phyloP scores from a whole-genome alignment of 2,888 invertebrate species.

The Odontocerum albicorne region DNA sequence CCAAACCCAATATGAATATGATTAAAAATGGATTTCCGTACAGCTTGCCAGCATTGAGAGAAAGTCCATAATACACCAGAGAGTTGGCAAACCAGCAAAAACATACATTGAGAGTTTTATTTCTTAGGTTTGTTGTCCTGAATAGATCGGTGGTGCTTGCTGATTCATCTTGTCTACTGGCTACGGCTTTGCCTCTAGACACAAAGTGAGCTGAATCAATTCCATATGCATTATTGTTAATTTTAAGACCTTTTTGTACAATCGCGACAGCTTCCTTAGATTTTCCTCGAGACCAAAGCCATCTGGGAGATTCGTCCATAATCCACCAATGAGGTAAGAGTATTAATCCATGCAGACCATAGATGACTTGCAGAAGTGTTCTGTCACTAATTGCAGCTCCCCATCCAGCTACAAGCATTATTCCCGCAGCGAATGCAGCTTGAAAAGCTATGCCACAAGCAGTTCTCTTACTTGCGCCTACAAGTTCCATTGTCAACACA shows the following conservation, averaged over 20 bases:
- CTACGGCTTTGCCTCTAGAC: conserved; percentile 60
- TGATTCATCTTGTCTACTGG: conserved; percentile 49
- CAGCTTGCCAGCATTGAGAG: conserved; percentile 78
- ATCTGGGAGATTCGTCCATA: conserved; percentile 86
- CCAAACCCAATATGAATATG: conserved; percentile 74
- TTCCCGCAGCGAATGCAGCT: conserved; percentile 75
- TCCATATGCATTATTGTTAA: conserved; percentile 64
- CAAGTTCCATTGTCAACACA: conserved; percentile 78
- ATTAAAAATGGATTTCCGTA: conserved; percentile 81
- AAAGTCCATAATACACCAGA: conserved; percentile 82
- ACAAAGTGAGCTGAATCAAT: conserved; percentile 68
- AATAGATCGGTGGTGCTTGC: conserved; percentile 74
- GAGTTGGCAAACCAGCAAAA: conserved; percentile 89
- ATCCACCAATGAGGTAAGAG: conserved; percentile 83
- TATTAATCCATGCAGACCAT: conserved; percentile 73
- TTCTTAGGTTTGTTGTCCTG: conserved; percentile 75
- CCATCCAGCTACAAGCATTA: conserved; percentile 84
- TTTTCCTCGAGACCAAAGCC: conserved; percentile 84
- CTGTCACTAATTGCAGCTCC: conserved; percentile 74
- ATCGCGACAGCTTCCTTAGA: conserved; percentile 73
- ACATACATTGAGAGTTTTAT: conserved; percentile 78
- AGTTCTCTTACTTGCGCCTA: conserved; percentile 78
- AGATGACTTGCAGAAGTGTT: conserved; percentile 73
- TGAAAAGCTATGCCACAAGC: conserved; percentile 80
- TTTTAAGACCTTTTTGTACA: conserved; percentile 73